Percentiles rank a stretch among this genome's conserved stretches.
Conservation (phyloP, 2,888 invertebrate genomes). For the Drosophila hamatofila region DNA sequence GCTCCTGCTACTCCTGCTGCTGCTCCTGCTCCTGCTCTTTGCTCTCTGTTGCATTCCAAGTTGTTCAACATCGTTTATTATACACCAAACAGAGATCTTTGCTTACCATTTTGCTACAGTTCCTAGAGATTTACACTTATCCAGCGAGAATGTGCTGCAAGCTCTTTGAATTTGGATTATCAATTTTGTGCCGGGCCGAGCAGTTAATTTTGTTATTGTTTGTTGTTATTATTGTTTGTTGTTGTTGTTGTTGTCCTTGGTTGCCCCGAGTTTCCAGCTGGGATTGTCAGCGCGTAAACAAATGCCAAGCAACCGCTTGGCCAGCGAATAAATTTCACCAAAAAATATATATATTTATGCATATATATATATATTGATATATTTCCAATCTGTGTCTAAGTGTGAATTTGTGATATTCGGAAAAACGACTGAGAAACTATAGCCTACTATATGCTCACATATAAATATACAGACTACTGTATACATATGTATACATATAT, state of each 20-base stretch:
- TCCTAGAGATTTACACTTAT: neutral
- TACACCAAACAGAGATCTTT: neutral
- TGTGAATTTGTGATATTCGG: constrained; percentile 43
- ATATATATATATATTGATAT: neutral
- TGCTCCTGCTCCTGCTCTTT: constrained; percentile 1
- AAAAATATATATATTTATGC: neutral
- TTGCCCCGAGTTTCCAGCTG: constrained; percentile 21
- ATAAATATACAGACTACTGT: no score
- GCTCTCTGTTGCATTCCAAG: no score
- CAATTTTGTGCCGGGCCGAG: constrained; percentile 10
- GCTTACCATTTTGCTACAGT: constrained; percentile 44
- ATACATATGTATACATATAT: neutral
- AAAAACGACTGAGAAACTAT: constrained; percentile 13
- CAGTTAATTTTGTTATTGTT: constrained; percentile 2
- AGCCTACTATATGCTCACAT: neutral
- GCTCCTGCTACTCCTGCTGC: neutral
- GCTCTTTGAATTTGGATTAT: constrained; percentile 26
- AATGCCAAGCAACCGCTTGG: constrained; percentile 40
- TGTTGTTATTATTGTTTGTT: neutral
- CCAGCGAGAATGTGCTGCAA: neutral
- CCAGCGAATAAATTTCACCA: constrained; percentile 17
- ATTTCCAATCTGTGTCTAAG: constrained; percentile 24
- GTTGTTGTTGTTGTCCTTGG: neutral
- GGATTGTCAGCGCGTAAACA: constrained; percentile 11
- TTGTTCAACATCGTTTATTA: no score